phyloP scores from a whole-genome alignment of 1,140 invertebrate species.

The Scaptomyza graminum region DNA sequence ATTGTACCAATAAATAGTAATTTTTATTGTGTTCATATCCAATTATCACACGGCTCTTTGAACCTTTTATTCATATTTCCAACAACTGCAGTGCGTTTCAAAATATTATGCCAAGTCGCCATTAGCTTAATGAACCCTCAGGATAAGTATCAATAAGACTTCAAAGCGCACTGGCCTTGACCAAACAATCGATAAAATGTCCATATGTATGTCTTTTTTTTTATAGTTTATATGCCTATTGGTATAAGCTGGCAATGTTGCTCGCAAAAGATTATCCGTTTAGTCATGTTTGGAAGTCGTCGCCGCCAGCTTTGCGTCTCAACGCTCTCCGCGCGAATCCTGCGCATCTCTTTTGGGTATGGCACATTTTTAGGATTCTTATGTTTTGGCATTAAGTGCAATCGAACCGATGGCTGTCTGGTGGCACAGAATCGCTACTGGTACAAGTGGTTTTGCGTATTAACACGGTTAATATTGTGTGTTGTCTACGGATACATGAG shows the following conservation, averaged over 20 bases:
- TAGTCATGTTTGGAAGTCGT: constrained; percentile 42
- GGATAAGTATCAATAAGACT: constrained; percentile 23
- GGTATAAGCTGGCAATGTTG: constrained; percentile 24
- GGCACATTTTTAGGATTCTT: constrained; percentile 27
- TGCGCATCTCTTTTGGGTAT: constrained; percentile 22
- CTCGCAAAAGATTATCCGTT: constrained; percentile 10
- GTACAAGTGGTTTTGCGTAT: constrained; percentile 56
- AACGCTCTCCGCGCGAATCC: constrained; percentile 15
- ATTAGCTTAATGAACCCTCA: constrained; percentile 45
- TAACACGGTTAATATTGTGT: constrained; percentile 18
- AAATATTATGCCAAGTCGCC: constrained; percentile 37
- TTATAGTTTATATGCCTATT: constrained; percentile 12
- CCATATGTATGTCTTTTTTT: background rate
- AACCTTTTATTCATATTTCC: background rate
- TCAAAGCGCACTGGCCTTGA: constrained; percentile 22
- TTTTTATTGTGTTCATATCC: no score
- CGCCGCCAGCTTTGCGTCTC: constrained; percentile 14
- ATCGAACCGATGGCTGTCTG: constrained; percentile 19
- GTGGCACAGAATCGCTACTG: constrained; percentile 33
- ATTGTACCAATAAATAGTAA: no score
- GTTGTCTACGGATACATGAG: constrained; percentile 14
- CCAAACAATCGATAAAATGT: constrained; percentile 27
- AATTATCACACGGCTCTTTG: background rate
- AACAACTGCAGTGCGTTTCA: constrained; percentile 21
- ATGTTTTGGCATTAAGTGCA: constrained; percentile 32